phyloP scores from a whole-genome alignment of 2,888 invertebrate species.

The Polyommatus iphigenia region DNA sequence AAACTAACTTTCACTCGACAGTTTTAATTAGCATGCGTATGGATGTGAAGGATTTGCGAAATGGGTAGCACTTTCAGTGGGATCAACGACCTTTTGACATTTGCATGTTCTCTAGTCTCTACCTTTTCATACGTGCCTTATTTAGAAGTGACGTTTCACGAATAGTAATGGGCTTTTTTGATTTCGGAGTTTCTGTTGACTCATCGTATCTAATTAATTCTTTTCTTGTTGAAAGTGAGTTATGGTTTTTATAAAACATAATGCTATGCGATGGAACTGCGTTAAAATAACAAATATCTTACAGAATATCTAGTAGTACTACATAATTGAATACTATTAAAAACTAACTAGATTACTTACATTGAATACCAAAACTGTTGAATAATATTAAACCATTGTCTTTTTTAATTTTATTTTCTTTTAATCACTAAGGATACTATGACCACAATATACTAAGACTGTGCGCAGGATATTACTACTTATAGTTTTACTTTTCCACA shows the following conservation, averaged over 20 bases:
- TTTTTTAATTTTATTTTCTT: too few relatives aligned
- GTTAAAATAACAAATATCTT: neutral
- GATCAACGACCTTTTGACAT: constrained; percentile 35
- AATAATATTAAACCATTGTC: too few relatives aligned
- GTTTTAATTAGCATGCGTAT: constrained; percentile 15
- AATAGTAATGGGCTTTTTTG: constrained; percentile 19
- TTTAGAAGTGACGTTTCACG: constrained; percentile 18
- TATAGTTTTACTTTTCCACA: neutral
- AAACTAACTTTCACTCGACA: neutral
- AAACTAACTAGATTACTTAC: too few relatives aligned
- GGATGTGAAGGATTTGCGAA: constrained; percentile 15
- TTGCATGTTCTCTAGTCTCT: constrained; percentile 23
- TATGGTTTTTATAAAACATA: neutral
- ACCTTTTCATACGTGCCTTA: constrained; percentile 26
- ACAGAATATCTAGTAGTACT: too few relatives aligned
- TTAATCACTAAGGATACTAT: too few relatives aligned
- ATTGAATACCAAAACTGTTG: too few relatives aligned
- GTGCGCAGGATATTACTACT: neutral
- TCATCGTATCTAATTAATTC: constrained; percentile 4
- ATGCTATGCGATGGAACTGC: neutral
- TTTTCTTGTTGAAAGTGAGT: neutral
- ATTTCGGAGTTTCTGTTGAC: neutral
- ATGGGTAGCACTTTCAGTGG: constrained; percentile 21
- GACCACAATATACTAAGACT: neutral
- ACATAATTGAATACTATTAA: too few relatives aligned